Base-by-base conservation (phyloP, 2,797 vertebrate genomes). In the Phalanger gymnotis region DNA sequence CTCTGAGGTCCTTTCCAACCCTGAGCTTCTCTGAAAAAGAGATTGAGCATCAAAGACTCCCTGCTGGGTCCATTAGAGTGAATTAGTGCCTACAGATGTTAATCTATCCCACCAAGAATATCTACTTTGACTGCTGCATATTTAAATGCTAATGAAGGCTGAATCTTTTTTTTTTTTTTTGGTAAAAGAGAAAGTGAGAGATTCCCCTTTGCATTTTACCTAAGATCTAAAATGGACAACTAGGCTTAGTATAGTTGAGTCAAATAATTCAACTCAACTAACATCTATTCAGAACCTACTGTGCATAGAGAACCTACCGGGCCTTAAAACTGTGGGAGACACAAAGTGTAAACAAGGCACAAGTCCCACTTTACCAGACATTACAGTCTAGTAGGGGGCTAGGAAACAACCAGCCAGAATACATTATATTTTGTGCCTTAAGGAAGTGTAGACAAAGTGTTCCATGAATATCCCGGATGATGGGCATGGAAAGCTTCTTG, bases 41-140 rank as follows among this genome's bases (percentile, higher is more conserved):
- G 73, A 27, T 87, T 51, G 73, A 87, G 73, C 73, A 87, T 87
- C 73, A 87, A 51, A 87, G 73, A 27, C 25, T 87, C 73, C 73
- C 73, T 51, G 25, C 73, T 87, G 73, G 73, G 73, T 87, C 73
- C 73, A 87, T 87, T 87, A 87, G 73, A 87, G 73, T 87, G 73
- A 87, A 87, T 87, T 87, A 87, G 73, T 87, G 73, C 73, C 73
- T 87, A 87, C 73, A 87, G 73, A 87, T 87, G 73, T 87, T 87
- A 87, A 87, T 87, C 73, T 87, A 87, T 87, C 73, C 73, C 73
- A 87, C 73, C 40, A 87, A 87, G 73, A 87, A 87, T 87, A 34
- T 87, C 73, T 87, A 87, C 22, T 87, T 87, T 87, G 73, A 51
- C 73, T 87, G 73, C 73, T 87, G 73, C 40, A 87, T 87, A 87